These are phyloP conservation scores for Carettochelys insculpta DNA, from an alignment of 2,113 vertebrate species.

Conservation along the genomic window DNA sequence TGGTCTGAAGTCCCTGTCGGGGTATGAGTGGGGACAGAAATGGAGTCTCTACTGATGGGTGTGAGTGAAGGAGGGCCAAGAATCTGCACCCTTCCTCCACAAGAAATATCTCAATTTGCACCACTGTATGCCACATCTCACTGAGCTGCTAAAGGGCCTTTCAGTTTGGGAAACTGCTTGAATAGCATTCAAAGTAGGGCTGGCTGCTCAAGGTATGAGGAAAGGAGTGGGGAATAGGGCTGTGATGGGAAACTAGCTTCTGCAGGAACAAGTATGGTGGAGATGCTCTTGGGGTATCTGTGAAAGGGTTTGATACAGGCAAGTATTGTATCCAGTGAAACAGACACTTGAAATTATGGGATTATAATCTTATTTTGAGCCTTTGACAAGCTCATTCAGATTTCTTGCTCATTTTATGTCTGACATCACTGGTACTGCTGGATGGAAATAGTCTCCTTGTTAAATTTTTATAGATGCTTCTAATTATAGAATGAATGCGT, in stretches of 20 bases:
- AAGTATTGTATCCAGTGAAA: too few relatives aligned
- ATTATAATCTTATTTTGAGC: slow-evolving; percentile 14
- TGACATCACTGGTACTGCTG: slow-evolving; percentile 21
- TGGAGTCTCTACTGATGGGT: too few relatives aligned
- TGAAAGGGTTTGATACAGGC: too few relatives aligned
- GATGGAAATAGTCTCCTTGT: neutral
- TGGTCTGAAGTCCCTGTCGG: too few relatives aligned
- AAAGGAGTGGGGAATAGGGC: slow-evolving; percentile 17
- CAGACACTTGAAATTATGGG: neutral
- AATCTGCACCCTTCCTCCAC: too few relatives aligned
- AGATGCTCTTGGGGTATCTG: too few relatives aligned
- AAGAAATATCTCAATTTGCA: too few relatives aligned
- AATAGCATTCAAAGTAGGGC: neutral
- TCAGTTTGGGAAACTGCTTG: neutral
- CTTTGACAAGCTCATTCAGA: slow-evolving; percentile 21
- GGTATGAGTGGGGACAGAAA: too few relatives aligned
- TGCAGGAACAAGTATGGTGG: too few relatives aligned
- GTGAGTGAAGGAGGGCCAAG: too few relatives aligned
- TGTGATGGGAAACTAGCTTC: neutral
- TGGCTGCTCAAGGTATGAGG: neutral
- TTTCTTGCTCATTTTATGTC: slow-evolving; percentile 32
- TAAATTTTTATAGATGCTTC: neutral
- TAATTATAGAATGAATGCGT: neutral
- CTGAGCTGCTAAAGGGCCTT: too few relatives aligned
- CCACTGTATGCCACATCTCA: too few relatives aligned